A percentile compares a stretch with the other conserved stretches of the same genome.
Evolutionary conservation across 2,113 vertebrate species (phyloP).

Genomic region (Myrmecobius fasciatus): DNA sequence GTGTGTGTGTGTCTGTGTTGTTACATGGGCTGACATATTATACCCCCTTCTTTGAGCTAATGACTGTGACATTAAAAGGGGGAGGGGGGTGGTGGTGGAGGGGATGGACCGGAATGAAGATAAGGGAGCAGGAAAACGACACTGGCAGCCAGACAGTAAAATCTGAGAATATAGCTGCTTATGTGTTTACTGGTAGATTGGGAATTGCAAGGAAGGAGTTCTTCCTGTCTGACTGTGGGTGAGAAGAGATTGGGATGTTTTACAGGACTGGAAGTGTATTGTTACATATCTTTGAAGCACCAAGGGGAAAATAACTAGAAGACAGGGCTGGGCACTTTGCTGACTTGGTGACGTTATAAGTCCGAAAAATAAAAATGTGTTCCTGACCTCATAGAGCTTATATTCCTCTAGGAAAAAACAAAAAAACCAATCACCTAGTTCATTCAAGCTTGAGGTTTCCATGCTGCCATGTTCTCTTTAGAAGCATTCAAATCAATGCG

Average conservation of each 20-base stretch:
- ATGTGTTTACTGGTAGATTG: not conserved
- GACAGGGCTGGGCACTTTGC: not conserved
- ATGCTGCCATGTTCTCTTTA: not conserved
- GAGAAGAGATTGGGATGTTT: not conserved
- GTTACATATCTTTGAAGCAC: not conserved
- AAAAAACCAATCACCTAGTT: not conserved
- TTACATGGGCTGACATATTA: not conserved
- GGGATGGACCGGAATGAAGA: not conserved
- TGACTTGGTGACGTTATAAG: not conserved
- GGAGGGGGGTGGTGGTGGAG: not conserved
- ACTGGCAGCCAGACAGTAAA: constrained; percentile 4
- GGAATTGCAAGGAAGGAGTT: not conserved
- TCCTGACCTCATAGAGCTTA: not conserved
- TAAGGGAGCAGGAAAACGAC: not conserved
- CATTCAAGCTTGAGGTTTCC: not conserved
- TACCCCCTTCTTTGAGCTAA: not conserved
- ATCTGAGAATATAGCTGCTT: not conserved
- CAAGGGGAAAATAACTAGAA: not conserved
- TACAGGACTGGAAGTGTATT: not conserved
- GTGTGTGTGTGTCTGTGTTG: not conserved
- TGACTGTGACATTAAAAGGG: not conserved
- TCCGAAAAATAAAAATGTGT: not conserved
- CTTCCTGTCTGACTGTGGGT: not conserved
- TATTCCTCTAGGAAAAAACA: not conserved
- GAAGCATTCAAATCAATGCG: not conserved